Base-by-base conservation (phyloP, 2,113 vertebrate species). In the Tenrec ecaudatus region DNA sequence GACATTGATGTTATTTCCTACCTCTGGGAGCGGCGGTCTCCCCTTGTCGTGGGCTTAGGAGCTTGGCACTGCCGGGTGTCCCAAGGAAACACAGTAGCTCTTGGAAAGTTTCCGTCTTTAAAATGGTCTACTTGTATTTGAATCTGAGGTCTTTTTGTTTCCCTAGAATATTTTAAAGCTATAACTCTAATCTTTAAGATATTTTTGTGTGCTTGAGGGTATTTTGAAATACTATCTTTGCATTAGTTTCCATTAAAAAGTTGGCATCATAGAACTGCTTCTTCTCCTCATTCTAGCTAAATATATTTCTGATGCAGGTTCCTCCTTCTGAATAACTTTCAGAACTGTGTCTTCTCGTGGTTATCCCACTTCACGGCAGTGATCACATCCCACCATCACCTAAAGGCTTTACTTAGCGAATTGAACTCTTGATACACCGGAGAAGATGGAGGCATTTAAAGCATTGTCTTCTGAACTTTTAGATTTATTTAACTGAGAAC, bases 181-280 rank as follows among this genome's bases (percentile, higher is more conserved):
- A 38, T 66, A 84, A 76, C 77, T 88, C 71, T 86, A 86, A 80
- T 76, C 90, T 69, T 88, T 78, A 66, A 57, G 62, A 69, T 47
- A 20, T n/a, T 12, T 12, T 60, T 92, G 87, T 71, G 31, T 38
- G 16, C 79, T 57, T 23, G 53, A 79, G 77, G 64, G 29, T 27
- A 27, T 91, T 86, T 38, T 68, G 87, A 86, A 92, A 73, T 90
- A 14, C 10, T 82, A 17, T 53, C 38, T 78, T 47, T 38, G 68
- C 85, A 57, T 91, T 73, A 47, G 60, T 38, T 90, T 81, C 53
- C 38, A 1, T 38, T 14, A 92, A 62, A 53, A 58, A 69, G 53
- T 83, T 84, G 14, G 6, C 38, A 92, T 91, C 66, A 17, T 75
- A 58, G 38, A 43, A 11, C 14, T 87, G 31, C 20, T 94, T 86